Evolutionary conservation across 2,888 invertebrate species (phyloP).

Genomic region (Drosophila mettleri): DNA sequence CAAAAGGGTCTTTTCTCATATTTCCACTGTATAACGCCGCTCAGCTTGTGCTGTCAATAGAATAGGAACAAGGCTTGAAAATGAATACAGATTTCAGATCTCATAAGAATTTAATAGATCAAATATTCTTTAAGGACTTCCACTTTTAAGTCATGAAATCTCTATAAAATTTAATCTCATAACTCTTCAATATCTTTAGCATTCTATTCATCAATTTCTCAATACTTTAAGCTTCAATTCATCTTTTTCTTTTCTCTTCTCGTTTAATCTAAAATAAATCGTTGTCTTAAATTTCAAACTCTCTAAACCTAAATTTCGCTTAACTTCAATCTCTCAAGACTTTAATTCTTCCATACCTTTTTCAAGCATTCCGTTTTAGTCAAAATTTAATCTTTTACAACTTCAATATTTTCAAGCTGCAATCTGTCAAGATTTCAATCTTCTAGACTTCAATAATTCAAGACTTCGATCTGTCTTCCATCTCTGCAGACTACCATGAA

Average conservation of each 20-base stretch:
- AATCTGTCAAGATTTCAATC: neutral
- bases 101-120: no score
- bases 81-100: no score
- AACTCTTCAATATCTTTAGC: neutral
- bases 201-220: no score
- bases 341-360: neutral
- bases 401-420: neutral
- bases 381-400: neutral
- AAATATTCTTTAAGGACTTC: no score
- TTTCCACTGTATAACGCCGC: constrained; percentile 85
- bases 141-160: neutral
- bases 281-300: no score
- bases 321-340: neutral
- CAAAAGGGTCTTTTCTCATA: constrained; percentile 92
- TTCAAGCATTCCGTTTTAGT: no score
- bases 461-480: no score
- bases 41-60: constrained; percentile 77
- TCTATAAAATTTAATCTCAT: neutral
- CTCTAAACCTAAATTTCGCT: no score
- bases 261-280: no score
- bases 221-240: no score
- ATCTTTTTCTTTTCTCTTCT: no score
- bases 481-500: no score
- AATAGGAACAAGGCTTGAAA: neutral
- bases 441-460: neutral